These are phyloP conservation scores for Fistularia tabacaria DNA, from an alignment of 2,797 vertebrate species.

Conservation along the genomic window DNA sequence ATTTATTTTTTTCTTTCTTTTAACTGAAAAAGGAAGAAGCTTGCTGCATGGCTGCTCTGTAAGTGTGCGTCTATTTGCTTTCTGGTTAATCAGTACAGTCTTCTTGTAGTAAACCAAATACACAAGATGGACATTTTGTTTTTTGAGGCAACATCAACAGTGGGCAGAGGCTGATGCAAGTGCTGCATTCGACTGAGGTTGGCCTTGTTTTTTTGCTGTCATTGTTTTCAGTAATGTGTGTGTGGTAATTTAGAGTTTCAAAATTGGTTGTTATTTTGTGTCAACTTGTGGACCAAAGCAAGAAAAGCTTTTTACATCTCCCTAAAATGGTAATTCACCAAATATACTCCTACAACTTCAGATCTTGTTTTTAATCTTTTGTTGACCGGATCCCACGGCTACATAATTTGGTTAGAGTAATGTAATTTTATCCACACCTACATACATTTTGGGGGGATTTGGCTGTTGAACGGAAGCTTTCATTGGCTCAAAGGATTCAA, in stretches of 20 bases:
- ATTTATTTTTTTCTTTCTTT: conserved; percentile 32
- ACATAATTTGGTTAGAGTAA: background rate
- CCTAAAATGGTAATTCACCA: no score
- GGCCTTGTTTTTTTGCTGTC: background rate
- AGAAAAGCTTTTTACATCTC: no score
- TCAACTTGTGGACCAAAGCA: background rate
- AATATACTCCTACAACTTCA: no score
- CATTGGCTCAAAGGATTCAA: conserved; percentile 33
- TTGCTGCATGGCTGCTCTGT: conserved; percentile 4
- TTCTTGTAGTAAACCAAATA: conserved; percentile 58
- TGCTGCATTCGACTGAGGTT: conserved; percentile 2
- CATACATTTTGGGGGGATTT: background rate
- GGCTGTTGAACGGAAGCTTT: conserved; percentile 6
- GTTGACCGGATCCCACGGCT: no score
- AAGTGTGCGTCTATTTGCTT: conserved; percentile 66
- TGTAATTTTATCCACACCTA: background rate
- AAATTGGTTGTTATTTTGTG: background rate
- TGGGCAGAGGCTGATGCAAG: conserved; percentile 50
- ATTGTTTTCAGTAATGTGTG: background rate
- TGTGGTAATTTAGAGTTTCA: no score
- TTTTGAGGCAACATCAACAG: conserved; percentile 42
- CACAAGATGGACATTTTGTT: conserved; percentile 51
- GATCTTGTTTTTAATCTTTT: background rate
- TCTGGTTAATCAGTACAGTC: conserved; percentile 77
- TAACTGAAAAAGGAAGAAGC: conserved; percentile 8